Conservation (phyloP, 2,888 invertebrate species). For the Habrosyne pyritoides region DNA sequence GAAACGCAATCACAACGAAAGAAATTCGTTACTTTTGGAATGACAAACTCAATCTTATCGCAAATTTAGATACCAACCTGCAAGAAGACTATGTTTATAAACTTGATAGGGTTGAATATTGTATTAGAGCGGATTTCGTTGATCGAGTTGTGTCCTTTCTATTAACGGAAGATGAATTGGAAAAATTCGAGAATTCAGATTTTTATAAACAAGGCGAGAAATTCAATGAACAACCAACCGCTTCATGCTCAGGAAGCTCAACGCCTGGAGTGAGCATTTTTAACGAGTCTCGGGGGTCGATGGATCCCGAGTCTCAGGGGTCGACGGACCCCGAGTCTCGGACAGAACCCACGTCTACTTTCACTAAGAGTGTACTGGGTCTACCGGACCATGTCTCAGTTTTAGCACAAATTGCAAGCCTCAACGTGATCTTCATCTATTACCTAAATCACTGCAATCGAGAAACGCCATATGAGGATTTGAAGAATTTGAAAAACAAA, state of each 20-base stretch:
- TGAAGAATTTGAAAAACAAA: slow-evolving; percentile 27
- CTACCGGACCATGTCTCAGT: neutral
- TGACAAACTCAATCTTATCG: slow-evolving; percentile 60
- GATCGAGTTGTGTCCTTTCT: slow-evolving; percentile 50
- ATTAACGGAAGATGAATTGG: slow-evolving; percentile 53
- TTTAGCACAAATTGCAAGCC: neutral
- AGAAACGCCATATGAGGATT: slow-evolving; percentile 25
- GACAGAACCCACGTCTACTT: neutral
- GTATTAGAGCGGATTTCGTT: slow-evolving; percentile 58
- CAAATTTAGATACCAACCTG: slow-evolving; percentile 51
- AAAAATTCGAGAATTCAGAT: slow-evolving; percentile 52
- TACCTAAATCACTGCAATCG: slow-evolving; percentile 8
- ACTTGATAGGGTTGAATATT: slow-evolving; percentile 60
- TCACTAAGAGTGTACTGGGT: neutral
- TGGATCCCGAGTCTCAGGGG: neutral
- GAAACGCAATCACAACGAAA: slow-evolving; percentile 49
- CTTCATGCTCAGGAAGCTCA: neutral
- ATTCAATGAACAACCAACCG: neutral
- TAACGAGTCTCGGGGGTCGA: neutral
- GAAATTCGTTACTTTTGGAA: slow-evolving; percentile 71
- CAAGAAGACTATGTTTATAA: slow-evolving; percentile 57
- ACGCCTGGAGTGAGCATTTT: neutral
- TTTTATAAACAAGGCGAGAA: slow-evolving; percentile 43
- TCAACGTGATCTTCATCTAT: neutral
- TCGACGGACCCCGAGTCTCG: neutral